Evolutionary conservation across 2,888 invertebrate genomes (phyloP).

Genomic region (Tiphia femorata): DNA sequence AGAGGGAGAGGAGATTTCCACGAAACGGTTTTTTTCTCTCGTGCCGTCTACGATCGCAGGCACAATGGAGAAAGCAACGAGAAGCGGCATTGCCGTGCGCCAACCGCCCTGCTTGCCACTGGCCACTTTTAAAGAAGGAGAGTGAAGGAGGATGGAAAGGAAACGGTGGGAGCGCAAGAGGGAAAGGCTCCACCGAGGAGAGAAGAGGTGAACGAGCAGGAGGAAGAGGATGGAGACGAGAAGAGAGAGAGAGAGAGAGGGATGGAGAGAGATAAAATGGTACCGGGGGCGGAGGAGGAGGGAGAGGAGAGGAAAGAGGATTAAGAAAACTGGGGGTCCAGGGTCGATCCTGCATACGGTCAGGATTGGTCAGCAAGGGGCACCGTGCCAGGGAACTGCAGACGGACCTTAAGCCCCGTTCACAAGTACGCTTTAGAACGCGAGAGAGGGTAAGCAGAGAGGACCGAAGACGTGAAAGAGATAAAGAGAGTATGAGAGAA

Average conservation of each 20-base stretch:
- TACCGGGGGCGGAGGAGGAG: conserved; percentile 1
- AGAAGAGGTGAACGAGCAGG: conserved; percentile 3
- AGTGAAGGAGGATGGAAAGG: not conserved
- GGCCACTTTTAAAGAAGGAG: not conserved
- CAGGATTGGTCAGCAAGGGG: conserved; percentile 52
- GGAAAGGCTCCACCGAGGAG: not conserved
- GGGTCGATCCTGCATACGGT: conserved; percentile 52
- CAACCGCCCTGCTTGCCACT: too few relatives aligned
- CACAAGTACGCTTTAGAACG: conserved; percentile 23
- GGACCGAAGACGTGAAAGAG: conserved; percentile 2
- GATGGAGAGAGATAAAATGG: conserved; percentile 9
- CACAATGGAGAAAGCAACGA: too few relatives aligned
- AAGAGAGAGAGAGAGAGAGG: conserved; percentile 6
- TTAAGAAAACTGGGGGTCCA: conserved; percentile 41
- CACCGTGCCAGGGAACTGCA: conserved; percentile 47
- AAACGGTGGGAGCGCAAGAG: not conserved
- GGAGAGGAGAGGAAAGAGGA: conserved; percentile 27
- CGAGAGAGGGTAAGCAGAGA: conserved; percentile 10
- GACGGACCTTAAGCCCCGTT: conserved; percentile 34
- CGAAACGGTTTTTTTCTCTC: too few relatives aligned
- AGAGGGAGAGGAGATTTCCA: too few relatives aligned
- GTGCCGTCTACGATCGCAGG: too few relatives aligned
- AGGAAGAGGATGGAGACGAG: not conserved
- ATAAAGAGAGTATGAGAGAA: not conserved
- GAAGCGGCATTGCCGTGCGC: too few relatives aligned